Conservation (phyloP, 1,140 invertebrate genomes). For the Argopecten irradians region DNA sequence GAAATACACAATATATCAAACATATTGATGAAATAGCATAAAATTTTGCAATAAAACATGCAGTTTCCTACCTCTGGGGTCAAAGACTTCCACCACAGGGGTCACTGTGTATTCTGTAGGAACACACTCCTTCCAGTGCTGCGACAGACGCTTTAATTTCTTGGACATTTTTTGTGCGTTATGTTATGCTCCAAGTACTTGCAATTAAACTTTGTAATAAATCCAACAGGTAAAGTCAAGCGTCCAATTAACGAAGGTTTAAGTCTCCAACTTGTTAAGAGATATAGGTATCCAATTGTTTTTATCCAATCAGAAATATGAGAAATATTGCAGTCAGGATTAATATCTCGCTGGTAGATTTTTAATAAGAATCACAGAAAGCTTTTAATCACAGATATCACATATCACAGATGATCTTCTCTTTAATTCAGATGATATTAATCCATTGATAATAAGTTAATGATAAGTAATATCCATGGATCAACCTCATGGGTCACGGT, state of each 20-base stretch:
- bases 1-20: too few species aligned
- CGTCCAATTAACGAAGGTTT: neutral
- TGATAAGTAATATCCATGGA: neutral
- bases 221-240: neutral
- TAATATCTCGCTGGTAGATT: too few species aligned
- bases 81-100: neutral
- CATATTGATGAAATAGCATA: too few species aligned
- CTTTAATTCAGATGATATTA: too few species aligned
- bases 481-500: neutral
- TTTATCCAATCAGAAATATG: neutral
- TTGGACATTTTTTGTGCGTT: neutral
- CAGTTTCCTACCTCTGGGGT: neutral
- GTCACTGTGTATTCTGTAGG: neutral
- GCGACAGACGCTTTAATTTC: neutral
- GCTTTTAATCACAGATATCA: too few species aligned
- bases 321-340: too few species aligned
- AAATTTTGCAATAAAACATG: neutral
- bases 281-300: neutral
- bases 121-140: neutral
- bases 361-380: too few species aligned
- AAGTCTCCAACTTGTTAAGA: neutral
- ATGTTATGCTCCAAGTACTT: too few species aligned
- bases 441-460: too few species aligned
- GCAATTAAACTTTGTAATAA: neutral
- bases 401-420: neutral